Evolutionary conservation across 2,888 invertebrate species (phyloP).

Genomic region (Drosophila mimica): DNA sequence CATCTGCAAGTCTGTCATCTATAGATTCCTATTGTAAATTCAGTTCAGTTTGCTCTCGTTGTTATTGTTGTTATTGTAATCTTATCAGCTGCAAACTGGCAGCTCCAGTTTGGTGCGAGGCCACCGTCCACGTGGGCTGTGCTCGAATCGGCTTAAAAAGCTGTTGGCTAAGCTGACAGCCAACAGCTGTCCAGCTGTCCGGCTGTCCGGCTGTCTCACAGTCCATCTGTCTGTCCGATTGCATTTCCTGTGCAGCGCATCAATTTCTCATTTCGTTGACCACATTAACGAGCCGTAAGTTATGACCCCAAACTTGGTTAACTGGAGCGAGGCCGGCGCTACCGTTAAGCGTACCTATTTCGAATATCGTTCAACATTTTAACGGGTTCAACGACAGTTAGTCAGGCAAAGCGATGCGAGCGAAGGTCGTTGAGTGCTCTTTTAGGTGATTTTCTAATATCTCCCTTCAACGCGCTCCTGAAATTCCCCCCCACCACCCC

Average conservation of each 20-base stretch:
- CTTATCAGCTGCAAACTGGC: conserved; percentile 47
- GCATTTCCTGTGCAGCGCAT: conserved; percentile 67
- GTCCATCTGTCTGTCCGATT: conserved; percentile 21
- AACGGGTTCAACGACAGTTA: conserved; percentile 26
- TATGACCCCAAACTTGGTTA: conserved; percentile 67
- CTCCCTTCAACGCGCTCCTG: background rate
- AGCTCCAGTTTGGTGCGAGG: conserved; percentile 60
- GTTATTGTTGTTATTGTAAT: conserved; percentile 14
- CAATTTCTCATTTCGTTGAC: conserved; percentile 69
- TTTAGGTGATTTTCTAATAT: conserved; percentile 27
- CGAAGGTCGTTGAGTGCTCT: background rate
- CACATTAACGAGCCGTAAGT: conserved; percentile 73
- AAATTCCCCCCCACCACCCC: background rate
- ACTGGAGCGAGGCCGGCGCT: conserved; percentile 64
- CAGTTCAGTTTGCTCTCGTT: background rate
- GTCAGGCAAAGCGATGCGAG: conserved; percentile 21
- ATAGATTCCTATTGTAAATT: background rate
- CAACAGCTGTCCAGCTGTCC: background rate
- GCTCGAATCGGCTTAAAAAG: conserved; percentile 36
- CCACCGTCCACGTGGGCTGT: conserved; percentile 47
- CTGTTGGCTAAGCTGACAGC: conserved; percentile 35
- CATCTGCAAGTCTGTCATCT: conserved; percentile 12
- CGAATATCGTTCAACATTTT: conserved; percentile 1
- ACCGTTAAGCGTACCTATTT: conserved; percentile 21
- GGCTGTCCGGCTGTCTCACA: conserved; percentile 26